Percentiles rank a stretch among this genome's conserved stretches.
phyloP scores from a whole-genome alignment of 2,113 vertebrate genomes.

The Tragelaphus imberbis region DNA sequence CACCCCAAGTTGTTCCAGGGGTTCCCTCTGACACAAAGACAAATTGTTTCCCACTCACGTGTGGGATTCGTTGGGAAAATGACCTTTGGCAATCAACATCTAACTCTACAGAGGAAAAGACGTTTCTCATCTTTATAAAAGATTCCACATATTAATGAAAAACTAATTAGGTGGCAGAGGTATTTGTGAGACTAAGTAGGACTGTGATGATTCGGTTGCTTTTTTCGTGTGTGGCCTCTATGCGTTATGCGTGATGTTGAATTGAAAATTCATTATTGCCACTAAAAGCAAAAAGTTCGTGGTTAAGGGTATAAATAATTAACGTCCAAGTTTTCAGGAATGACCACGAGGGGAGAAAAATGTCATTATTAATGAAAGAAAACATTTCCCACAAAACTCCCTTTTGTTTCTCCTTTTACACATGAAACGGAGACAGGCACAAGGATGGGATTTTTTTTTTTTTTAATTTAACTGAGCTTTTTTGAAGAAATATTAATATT shows the following conservation, averaged over 20 bases:
- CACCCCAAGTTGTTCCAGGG: conserved; percentile 86
- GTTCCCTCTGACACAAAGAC: conserved; percentile 93
- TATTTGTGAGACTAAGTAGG: conserved; percentile 64
- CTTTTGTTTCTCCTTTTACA: background rate
- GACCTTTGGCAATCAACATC: conserved; percentile 77
- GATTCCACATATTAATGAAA: conserved; percentile 63
- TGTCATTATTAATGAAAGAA: background rate
- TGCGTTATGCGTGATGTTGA: conserved; percentile 16
- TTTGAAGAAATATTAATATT: conserved; percentile 45
- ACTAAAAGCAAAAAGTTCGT: conserved; percentile 25
- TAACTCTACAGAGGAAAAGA: conserved; percentile 76
- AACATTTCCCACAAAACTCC: background rate
- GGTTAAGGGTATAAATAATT: background rate
- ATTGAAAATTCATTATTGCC: conserved; percentile 11
- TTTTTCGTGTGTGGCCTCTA: background rate
- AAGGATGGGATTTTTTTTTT: background rate
- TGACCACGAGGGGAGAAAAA: background rate
- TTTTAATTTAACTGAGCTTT: conserved; percentile 33
- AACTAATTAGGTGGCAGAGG: conserved; percentile 69
- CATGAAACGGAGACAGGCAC: background rate
- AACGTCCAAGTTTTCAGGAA: background rate
- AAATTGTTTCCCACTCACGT: conserved; percentile 78
- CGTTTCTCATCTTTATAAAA: conserved; percentile 58
- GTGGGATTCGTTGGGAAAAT: conserved; percentile 75
- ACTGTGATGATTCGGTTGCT: conserved; percentile 22